phyloP scores from a whole-genome alignment of 2,797 vertebrate species.

The Micropoecilia bifurca region DNA sequence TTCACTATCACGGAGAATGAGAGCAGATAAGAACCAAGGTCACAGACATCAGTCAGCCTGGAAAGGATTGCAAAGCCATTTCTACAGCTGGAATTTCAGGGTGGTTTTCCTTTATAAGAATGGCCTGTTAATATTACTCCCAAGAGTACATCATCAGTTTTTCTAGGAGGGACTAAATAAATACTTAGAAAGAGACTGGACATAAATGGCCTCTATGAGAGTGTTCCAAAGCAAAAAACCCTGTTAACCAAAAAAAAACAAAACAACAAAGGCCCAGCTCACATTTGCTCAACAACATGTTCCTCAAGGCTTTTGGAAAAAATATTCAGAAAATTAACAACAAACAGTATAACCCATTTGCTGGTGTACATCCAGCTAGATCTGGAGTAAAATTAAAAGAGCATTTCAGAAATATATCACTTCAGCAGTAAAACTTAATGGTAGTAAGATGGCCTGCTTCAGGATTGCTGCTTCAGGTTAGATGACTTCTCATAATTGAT shows the following conservation, averaged over 20 bases:
- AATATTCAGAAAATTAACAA: neutral
- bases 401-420: neutral
- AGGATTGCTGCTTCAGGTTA: neutral
- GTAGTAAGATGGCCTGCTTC: neutral
- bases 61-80: neutral
- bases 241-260: neutral
- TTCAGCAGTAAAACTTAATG: neutral
- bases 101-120: neutral
- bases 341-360: neutral
- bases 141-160: neutral
- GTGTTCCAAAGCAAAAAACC: neutral
- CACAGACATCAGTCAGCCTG: neutral
- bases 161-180: neutral
- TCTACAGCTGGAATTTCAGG: neutral
- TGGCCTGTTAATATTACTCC: neutral
- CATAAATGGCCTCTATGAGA: neutral
- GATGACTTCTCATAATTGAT: neutral
- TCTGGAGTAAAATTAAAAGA: neutral
- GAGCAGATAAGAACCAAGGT: neutral
- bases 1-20: neutral
- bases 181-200: neutral
- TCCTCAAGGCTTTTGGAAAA: neutral
- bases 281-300: neutral
- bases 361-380: neutral
- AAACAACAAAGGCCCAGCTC: neutral